phyloP scores from a whole-genome alignment of 1,140 invertebrate genomes.

The Oedothorax gibbosus region DNA sequence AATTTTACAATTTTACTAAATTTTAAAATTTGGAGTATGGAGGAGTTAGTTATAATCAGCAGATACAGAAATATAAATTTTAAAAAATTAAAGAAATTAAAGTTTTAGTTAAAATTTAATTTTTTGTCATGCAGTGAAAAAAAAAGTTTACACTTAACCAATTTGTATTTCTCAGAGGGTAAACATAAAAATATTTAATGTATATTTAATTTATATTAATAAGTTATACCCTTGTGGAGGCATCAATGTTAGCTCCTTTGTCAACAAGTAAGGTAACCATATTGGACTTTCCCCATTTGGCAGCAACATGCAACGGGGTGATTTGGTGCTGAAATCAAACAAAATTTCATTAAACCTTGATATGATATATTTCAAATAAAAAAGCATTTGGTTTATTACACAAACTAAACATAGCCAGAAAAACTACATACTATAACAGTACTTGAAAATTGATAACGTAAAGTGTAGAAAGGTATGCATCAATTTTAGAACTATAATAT shows the following conservation, averaged over 20 bases:
- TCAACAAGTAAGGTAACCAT: conserved; percentile 95
- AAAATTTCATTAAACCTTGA: neutral
- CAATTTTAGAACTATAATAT: too few species aligned
- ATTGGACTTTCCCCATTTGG: conserved; percentile 98
- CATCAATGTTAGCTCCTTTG: conserved; percentile 92
- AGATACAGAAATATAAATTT: neutral
- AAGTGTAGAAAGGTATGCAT: too few species aligned
- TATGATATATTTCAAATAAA: neutral
- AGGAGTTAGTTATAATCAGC: too few species aligned
- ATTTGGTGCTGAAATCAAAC: conserved; percentile 72
- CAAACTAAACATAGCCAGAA: neutral
- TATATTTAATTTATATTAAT: too few species aligned
- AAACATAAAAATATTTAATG: neutral
- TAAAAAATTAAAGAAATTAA: neutral
- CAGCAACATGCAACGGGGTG: conserved; percentile 85
- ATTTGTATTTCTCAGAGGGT: neutral
- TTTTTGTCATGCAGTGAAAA: neutral
- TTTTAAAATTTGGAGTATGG: too few species aligned
- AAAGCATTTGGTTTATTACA: too few species aligned
- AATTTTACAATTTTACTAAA: too few species aligned
- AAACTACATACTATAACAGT: neutral
- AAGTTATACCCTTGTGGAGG: conserved; percentile 77
- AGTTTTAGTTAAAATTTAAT: neutral
- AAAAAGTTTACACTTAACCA: neutral
- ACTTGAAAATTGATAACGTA: too few species aligned